Conservation (phyloP, 2,888 invertebrate genomes). For the Neoitamus cyanurus region DNA sequence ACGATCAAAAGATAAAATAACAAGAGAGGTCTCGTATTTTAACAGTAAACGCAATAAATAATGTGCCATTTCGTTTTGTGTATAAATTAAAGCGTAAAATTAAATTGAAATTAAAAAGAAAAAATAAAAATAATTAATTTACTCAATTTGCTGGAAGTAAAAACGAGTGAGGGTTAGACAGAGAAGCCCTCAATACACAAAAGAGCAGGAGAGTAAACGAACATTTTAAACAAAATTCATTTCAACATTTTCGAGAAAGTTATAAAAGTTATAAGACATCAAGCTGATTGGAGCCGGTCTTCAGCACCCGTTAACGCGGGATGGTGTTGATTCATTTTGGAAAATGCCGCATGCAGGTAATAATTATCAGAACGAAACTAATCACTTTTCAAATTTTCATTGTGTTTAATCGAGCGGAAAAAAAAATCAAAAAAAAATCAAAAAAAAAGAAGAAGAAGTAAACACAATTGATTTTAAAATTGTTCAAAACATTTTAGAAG, state of each 20-base stretch:
- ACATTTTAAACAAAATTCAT: background rate
- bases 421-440: too few species aligned
- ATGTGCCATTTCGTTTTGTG: too few species aligned
- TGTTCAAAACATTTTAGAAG: background rate
- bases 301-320: slow-evolving; percentile 63
- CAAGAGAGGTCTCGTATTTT: too few species aligned
- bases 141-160: too few species aligned
- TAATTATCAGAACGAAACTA: background rate
- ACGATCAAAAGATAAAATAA: too few species aligned
- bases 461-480: too few species aligned
- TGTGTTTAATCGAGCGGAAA: too few species aligned
- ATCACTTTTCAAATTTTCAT: too few species aligned
- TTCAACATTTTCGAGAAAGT: background rate
- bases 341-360: slow-evolving; percentile 90
- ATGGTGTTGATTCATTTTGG: slow-evolving; percentile 79
- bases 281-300: slow-evolving; percentile 60
- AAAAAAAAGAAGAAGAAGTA: too few species aligned
- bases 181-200: too few species aligned
- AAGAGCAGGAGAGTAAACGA: background rate
- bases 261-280: slow-evolving; percentile 50
- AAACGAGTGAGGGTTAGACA: too few species aligned
- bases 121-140: background rate
- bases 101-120: background rate
- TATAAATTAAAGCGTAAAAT: background rate
- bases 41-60: too few species aligned